Conservation (phyloP, 2,113 vertebrate species). For the Cynocephalus volans region DNA sequence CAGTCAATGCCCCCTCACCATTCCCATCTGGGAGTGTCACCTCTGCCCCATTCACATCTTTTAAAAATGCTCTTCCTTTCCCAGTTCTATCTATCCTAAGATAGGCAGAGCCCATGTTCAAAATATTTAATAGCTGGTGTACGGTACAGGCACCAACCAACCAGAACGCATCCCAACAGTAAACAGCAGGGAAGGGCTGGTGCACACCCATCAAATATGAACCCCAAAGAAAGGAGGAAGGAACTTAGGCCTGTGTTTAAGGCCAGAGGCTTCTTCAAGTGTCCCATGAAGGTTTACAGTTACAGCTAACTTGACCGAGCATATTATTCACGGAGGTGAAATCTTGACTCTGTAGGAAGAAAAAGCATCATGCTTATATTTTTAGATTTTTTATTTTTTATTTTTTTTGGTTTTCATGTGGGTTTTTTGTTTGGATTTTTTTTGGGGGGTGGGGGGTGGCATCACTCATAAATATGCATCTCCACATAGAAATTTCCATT, state of each 20-base stretch:
- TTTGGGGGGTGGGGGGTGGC: background rate
- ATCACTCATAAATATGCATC: background rate
- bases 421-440: background rate
- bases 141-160: background rate
- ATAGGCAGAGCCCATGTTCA: conserved; percentile 8
- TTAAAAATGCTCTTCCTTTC: background rate
- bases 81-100: background rate
- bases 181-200: background rate
- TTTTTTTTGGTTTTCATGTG: background rate
- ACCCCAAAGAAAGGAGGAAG: too few species aligned
- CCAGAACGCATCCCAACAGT: background rate
- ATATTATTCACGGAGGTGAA: background rate
- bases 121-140: conserved; percentile 62
- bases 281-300: background rate
- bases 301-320: background rate
- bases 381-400: background rate
- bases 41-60: background rate
- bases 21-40: background rate
- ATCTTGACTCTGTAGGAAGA: background rate
- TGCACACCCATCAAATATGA: rapidly evolving
- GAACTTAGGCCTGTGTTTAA: rapidly evolving
- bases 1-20: background rate
- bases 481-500: background rate
- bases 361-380: background rate
- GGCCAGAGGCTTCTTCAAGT: background rate